These are phyloP conservation scores for Vesta saturnalis DNA, from an alignment of 2,888 invertebrate genomes.

Conservation along the genomic window DNA sequence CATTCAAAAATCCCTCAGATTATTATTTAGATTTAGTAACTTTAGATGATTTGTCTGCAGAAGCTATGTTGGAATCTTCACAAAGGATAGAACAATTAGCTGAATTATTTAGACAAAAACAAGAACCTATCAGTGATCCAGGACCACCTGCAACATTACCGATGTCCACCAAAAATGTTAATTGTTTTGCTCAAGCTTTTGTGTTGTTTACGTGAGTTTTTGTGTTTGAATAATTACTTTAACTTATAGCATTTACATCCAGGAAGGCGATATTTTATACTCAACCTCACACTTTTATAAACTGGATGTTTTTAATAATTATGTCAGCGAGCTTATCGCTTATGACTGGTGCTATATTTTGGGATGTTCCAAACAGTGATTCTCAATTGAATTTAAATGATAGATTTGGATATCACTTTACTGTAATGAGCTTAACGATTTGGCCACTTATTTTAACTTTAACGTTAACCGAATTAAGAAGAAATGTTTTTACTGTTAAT, in stretches of 20 bases:
- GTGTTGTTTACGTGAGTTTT: conserved; percentile 71
- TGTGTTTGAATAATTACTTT: not conserved
- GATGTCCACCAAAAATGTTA: conserved; percentile 71
- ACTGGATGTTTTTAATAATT: conserved; percentile 80
- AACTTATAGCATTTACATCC: conserved; percentile 8
- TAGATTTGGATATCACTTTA: conserved; percentile 87
- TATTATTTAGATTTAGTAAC: conserved; percentile 96
- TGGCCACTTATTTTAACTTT: conserved; percentile 82
- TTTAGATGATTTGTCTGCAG: conserved; percentile 90
- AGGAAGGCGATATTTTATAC: conserved; percentile 80
- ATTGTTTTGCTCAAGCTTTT: conserved; percentile 75
- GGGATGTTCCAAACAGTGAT: conserved; percentile 86
- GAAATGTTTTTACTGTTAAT: conserved; percentile 73
- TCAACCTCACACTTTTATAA: conserved; percentile 84
- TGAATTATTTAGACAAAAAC: conserved; percentile 79
- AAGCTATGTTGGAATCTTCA: conserved; percentile 94
- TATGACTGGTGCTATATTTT: conserved; percentile 86
- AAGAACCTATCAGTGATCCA: conserved; percentile 71
- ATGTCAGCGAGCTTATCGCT: conserved; percentile 85
- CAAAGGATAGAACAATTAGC: conserved; percentile 91
- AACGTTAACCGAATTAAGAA: conserved; percentile 67
- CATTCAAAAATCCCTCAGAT: conserved; percentile 96
- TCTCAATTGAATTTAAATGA: conserved; percentile 78
- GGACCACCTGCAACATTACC: conserved; percentile 84
- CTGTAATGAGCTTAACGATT: conserved; percentile 78